Evolutionary conservation across 2,888 invertebrate genomes (phyloP).

Genomic region (Heteromurus nitidus): DNA sequence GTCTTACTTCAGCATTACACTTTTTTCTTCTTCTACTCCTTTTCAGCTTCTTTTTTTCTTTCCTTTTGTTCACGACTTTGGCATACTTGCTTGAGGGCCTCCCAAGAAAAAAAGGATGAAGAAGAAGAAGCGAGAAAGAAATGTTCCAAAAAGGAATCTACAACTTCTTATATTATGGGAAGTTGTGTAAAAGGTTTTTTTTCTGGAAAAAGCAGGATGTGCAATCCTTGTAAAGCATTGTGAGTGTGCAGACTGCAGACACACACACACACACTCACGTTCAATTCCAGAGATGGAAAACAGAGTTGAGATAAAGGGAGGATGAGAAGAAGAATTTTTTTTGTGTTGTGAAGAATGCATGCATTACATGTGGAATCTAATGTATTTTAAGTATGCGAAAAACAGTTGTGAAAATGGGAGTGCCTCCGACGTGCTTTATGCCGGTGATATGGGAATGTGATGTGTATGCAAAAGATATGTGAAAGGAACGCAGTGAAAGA

Average conservation of each 20-base stretch:
- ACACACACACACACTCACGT: too few relatives aligned
- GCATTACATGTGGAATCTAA: constrained; percentile 17
- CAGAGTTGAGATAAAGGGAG: constrained; percentile 6
- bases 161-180: too few relatives aligned
- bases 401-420: constrained; percentile 21
- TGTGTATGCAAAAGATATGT: constrained; percentile 10
- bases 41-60: constrained; percentile 8
- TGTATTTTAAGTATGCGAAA: constrained; percentile 38
- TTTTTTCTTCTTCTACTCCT: constrained; percentile 8
- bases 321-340: too few relatives aligned
- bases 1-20: constrained; percentile 20
- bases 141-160: too few relatives aligned
- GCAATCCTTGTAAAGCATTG: not conserved
- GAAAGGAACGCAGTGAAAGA: not conserved
- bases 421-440: constrained; percentile 10
- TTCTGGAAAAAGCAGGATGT: not conserved
- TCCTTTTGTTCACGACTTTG: constrained; percentile 1
- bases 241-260: not conserved
- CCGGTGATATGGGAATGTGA: constrained; percentile 20
- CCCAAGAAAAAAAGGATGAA: not conserved
- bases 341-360: constrained; percentile 29
- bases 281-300: constrained; percentile 8
- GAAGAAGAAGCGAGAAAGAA: too few relatives aligned
- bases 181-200: constrained; percentile 2
- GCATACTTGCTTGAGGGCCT: constrained; percentile 38